Evolutionary conservation across 2,888 invertebrate genomes (phyloP).

Genomic region (Ormyrus pomaceus): DNA sequence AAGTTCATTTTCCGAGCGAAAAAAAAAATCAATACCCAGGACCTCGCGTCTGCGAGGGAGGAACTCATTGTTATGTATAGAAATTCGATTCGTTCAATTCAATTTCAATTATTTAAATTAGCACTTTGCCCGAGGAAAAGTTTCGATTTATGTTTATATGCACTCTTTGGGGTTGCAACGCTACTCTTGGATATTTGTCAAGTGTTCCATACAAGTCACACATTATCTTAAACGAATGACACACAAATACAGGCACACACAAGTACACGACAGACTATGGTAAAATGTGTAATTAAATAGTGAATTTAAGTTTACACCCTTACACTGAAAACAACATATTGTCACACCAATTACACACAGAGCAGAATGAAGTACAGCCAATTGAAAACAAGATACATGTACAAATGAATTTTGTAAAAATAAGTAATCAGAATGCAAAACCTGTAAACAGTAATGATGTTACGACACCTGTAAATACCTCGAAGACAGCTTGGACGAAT

Average conservation of each 20-base stretch:
- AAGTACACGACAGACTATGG: conserved; percentile 12
- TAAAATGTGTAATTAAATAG: conserved; percentile 5
- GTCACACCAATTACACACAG: conserved; percentile 13
- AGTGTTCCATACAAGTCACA: conserved; percentile 64
- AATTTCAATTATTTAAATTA: conserved; percentile 24
- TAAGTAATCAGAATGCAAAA: conserved; percentile 7
- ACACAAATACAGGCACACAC: conserved; percentile 48
- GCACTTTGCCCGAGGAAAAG: conserved; percentile 19
- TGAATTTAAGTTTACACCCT: conserved; percentile 14
- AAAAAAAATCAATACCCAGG: conserved; percentile 26
- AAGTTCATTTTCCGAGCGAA: conserved; percentile 42
- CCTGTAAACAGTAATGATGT: conserved; percentile 32
- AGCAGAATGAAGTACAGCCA: background rate
- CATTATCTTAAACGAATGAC: conserved; percentile 47
- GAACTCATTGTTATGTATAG: conserved; percentile 33
- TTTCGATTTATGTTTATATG: conserved; percentile 58
- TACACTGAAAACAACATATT: conserved; percentile 51
- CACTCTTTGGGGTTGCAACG: conserved; percentile 73
- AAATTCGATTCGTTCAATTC: conserved; percentile 32
- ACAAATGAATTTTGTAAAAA: conserved; percentile 41
- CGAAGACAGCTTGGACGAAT: conserved; percentile 43
- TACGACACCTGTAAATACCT: conserved; percentile 39
- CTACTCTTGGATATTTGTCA: conserved; percentile 72
- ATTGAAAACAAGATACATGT: conserved; percentile 10
- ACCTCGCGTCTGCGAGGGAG: conserved; percentile 1